Evolutionary conservation across 1,140 invertebrate species (phyloP).

Genomic region (Macrotrachela quadricornifera): DNA sequence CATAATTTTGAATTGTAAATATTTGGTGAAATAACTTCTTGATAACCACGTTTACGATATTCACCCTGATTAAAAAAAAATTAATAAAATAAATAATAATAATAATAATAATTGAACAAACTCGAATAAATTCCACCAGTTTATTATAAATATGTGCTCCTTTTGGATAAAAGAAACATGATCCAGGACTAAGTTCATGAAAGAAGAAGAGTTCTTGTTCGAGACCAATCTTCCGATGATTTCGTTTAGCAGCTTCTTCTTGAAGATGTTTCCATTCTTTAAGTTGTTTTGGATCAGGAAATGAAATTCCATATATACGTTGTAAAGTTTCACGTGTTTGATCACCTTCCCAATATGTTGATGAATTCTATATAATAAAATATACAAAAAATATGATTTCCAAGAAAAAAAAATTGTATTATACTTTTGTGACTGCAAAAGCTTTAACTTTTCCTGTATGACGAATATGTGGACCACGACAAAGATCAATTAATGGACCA

Average conservation of each 20-base stretch:
- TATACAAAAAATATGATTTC: no score
- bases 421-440: constrained; percentile 64
- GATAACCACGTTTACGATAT: constrained; percentile 76
- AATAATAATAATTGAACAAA: constrained; percentile 10
- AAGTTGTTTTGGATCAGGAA: constrained; percentile 78
- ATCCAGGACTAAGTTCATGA: constrained; percentile 87
- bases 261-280: constrained; percentile 94
- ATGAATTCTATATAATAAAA: constrained; percentile 52
- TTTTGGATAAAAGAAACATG: constrained; percentile 86
- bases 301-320: constrained; percentile 87
- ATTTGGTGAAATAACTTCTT: constrained; percentile 87
- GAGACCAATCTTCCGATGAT: constrained; percentile 79
- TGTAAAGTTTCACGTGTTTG: constrained; percentile 75
- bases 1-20: constrained; percentile 89
- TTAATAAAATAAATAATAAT: neutral
- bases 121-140: constrained; percentile 62
- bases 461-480: constrained; percentile 80
- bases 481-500: constrained; percentile 87
- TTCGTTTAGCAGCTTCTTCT: constrained; percentile 88
- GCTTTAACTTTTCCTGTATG: constrained; percentile 94
- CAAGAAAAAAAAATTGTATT: no score
- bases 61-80: constrained; percentile 34
- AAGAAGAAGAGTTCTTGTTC: constrained; percentile 98
- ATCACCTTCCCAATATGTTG: constrained; percentile 93
- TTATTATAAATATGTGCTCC: constrained; percentile 92